A percentile compares a stretch with the other conserved stretches of the same genome.
These are phyloP conservation scores for Gortyna flavago DNA, from an alignment of 2,888 invertebrate species.

Conservation along the genomic window DNA sequence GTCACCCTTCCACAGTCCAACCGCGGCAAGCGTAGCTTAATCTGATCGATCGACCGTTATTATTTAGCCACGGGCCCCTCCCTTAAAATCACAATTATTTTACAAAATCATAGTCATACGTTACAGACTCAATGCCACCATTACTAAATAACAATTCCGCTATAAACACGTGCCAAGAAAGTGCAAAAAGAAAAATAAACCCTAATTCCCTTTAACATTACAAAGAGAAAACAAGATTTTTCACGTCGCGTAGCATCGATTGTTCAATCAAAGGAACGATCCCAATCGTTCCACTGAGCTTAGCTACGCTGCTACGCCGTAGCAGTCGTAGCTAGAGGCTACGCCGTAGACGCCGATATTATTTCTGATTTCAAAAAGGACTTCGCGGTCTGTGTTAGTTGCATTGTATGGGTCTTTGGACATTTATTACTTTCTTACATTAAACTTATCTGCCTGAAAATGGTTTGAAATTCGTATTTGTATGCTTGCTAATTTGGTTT, in stretches of 20 bases:
- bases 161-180: background rate
- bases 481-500: too few relatives aligned
- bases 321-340: constrained; percentile 56
- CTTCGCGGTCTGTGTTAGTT: background rate
- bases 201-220: constrained; percentile 28
- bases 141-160: background rate
- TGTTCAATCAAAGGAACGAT: constrained; percentile 61
- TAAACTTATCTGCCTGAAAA: background rate
- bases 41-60: too few relatives aligned
- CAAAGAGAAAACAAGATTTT: constrained; percentile 47
- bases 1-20: too few relatives aligned
- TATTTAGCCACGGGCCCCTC: too few relatives aligned
- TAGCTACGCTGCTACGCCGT: constrained; percentile 59
- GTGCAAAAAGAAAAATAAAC: constrained; percentile 34
- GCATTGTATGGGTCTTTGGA: background rate
- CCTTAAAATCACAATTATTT: background rate
- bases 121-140: background rate
- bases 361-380: constrained; percentile 25
- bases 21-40: too few relatives aligned
- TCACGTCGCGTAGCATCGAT: constrained; percentile 42
- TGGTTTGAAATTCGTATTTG: background rate
- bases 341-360: constrained; percentile 49
- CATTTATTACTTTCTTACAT: background rate
- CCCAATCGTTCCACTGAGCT: constrained; percentile 42
- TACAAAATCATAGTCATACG: background rate